Evolutionary conservation across 2,113 vertebrate genomes (phyloP), one percentile per base, ranked within the genome.

Genomic region (Oreochromis spilurus): DNA sequence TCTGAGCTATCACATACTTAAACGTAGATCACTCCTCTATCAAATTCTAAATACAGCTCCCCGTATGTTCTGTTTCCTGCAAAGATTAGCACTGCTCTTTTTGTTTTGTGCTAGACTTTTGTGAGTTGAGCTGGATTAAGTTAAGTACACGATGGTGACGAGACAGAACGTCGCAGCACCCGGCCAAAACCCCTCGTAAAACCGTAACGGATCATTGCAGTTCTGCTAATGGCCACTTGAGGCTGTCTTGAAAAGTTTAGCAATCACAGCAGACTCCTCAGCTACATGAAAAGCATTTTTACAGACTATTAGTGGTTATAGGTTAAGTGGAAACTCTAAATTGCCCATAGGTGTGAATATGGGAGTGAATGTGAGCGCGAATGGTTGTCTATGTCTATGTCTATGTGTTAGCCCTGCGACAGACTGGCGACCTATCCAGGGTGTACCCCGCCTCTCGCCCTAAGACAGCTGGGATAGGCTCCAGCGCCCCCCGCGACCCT

Each of bases 331-430:
- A 62, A 62, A 62, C 16, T 62, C 58, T 34, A 62, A 34, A 34
- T 11, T 34, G 58, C 58, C 16, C 29, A 34, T 0, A 11, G 5
- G 16, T 34, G 0, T 62, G 16, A 34, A 60, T 54, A 10, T 54
- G n/a, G 5, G 53, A 21, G 10, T 54, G 52, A 54, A 54, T 60
- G 29, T 60, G 16, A 6, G 29, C 1, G 3, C 34, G 58, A 62
- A 34, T 4, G 58, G 29, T 62, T 19, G 58, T 34, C 57, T 19
- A 2, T 60, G 57, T 60, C 57, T 19, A 19, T 29, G 29, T 29
- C 29, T 26, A 26, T 60, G 3, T 62, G 58, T 34, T 1, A 4
- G 58, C 58, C 29, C 29, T 60, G 29, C 16, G 9, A 34, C 29
- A 60, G 57, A 19, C 57, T 60, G 9, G 5, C 57, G 2, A 60